Evolutionary conservation across 2,797 vertebrate species (phyloP).

Genomic region (Serranus cabrilla): DNA sequence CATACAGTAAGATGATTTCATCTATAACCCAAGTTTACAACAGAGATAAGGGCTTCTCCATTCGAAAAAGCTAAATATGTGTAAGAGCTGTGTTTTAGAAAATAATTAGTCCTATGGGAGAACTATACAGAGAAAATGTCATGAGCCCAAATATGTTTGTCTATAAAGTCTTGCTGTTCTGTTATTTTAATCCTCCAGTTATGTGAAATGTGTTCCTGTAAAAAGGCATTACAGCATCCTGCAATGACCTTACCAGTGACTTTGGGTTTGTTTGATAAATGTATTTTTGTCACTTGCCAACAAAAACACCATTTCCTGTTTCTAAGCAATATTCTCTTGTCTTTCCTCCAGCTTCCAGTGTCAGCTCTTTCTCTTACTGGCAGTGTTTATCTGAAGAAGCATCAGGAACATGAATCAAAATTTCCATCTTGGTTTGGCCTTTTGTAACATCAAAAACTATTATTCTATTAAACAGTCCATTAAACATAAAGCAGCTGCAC

Average conservation of each 20-base stretch:
- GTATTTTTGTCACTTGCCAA: neutral
- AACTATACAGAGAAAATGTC: neutral
- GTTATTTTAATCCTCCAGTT: neutral
- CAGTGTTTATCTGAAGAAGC: neutral
- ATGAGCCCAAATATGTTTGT: neutral
- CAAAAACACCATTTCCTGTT: neutral
- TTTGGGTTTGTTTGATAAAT: constrained; percentile 3
- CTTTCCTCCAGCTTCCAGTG: neutral
- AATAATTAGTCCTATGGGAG: neutral
- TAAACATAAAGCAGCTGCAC: neutral
- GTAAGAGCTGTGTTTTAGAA: neutral
- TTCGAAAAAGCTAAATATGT: neutral
- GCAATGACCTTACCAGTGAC: neutral
- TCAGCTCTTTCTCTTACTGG: neutral
- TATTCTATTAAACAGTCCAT: neutral
- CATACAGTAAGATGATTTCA: neutral
- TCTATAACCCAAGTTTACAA: neutral
- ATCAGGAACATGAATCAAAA: neutral
- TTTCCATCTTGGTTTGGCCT: neutral
- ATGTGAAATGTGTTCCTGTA: neutral
- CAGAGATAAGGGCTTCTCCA: too few relatives aligned
- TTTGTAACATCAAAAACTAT: neutral
- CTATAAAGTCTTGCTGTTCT: neutral
- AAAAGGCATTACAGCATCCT: neutral
- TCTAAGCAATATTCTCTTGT: neutral